These are phyloP conservation scores for Ennomos fuscantarius DNA, from an alignment of 2,888 invertebrate genomes.

Conservation along the genomic window DNA sequence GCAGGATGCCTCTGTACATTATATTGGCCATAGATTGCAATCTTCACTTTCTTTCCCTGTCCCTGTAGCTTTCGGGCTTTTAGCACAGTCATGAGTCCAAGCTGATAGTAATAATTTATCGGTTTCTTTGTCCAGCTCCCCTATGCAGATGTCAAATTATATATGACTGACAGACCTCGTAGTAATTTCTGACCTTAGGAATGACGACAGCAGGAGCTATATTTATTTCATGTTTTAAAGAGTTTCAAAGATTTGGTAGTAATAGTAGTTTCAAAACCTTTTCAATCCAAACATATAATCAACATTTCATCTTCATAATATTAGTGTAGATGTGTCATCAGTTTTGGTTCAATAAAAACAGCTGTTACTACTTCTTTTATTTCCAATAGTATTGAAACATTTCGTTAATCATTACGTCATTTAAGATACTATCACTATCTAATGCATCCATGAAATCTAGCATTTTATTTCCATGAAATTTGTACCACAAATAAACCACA, in stretches of 20 bases:
- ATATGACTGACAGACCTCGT: slow-evolving; percentile 10
- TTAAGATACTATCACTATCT: too few relatives aligned
- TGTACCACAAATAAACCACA: too few relatives aligned
- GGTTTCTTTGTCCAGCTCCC: not conserved
- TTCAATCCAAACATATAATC: too few relatives aligned
- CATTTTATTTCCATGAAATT: too few relatives aligned
- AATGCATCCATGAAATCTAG: too few relatives aligned
- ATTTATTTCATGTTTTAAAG: slow-evolving; percentile 13
- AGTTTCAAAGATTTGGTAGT: not conserved
- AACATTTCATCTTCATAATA: too few relatives aligned
- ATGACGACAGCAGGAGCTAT: slow-evolving; percentile 13
- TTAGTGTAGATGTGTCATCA: too few relatives aligned
- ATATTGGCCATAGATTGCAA: slow-evolving; percentile 16
- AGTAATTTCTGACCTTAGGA: not conserved
- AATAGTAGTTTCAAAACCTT: too few relatives aligned
- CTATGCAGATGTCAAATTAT: slow-evolving; percentile 8
- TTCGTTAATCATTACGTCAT: too few relatives aligned
- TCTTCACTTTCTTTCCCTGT: slow-evolving; percentile 5
- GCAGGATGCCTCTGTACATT: slow-evolving; percentile 15
- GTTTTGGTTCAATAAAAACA: too few relatives aligned
- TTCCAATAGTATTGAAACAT: too few relatives aligned
- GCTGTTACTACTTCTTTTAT: too few relatives aligned
- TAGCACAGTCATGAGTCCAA: slow-evolving; percentile 8
- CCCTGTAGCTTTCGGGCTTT: slow-evolving; percentile 5
- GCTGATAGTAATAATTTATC: slow-evolving; percentile 1